These are phyloP conservation scores for Hemibagrus guttatus DNA, from an alignment of 2,797 vertebrate species.

Conservation along the genomic window DNA sequence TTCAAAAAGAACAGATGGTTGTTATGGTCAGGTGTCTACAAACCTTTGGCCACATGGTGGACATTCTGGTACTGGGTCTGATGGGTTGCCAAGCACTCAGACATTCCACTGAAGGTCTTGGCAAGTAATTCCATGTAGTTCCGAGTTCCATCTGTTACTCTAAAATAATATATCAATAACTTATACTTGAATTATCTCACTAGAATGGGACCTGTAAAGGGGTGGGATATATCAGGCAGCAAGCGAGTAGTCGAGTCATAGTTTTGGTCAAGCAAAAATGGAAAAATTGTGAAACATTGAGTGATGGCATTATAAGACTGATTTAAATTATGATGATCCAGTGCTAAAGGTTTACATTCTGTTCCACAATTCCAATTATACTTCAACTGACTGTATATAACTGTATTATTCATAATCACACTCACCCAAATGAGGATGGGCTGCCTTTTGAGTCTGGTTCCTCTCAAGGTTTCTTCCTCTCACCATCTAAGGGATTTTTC, in stretches of 20 bases:
- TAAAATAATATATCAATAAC: not conserved
- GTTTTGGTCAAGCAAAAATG: no score
- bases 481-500: no score
- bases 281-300: no score
- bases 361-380: not conserved
- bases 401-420: no score
- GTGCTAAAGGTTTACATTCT: not conserved
- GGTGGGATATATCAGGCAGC: no score
- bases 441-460: no score
- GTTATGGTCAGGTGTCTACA: not conserved
- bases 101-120: not conserved
- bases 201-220: no score
- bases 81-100: not conserved
- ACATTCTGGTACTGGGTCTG: not conserved
- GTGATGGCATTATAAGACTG: not conserved
- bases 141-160: not conserved
- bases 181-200: not conserved
- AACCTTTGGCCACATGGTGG: not conserved
- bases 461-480: no score
- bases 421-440: no score
- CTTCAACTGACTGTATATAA: no score
- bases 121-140: not conserved
- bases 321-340: not conserved
- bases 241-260: no score
- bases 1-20: not conserved